These are phyloP conservation scores for Eupithecia centaureata DNA, from an alignment of 2,888 invertebrate species.

Conservation along the genomic window DNA sequence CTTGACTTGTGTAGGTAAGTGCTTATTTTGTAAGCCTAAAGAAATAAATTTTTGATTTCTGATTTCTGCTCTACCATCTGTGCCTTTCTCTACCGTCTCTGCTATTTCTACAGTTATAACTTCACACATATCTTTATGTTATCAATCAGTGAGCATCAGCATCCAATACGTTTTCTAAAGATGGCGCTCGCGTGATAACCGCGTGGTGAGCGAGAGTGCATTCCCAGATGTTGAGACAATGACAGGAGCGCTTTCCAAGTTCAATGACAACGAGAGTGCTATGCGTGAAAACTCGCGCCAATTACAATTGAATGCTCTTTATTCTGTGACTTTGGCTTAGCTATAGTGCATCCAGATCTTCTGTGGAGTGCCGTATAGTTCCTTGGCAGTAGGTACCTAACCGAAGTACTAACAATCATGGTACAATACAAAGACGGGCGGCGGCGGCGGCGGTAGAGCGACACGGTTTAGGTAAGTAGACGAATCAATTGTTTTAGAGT, in stretches of 20 bases:
- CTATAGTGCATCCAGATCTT: not conserved
- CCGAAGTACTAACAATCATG: too few species aligned
- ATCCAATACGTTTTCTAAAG: slow-evolving; percentile 36
- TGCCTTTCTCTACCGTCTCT: not conserved
- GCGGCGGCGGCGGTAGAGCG: too few species aligned
- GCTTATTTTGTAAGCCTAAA: too few species aligned
- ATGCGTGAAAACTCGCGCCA: slow-evolving; percentile 79
- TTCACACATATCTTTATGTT: not conserved
- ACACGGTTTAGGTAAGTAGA: too few species aligned
- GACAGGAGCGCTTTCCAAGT: slow-evolving; percentile 81
- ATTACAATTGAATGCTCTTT: slow-evolving; percentile 51
- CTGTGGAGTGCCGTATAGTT: too few species aligned
- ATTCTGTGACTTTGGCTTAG: slow-evolving; percentile 15
- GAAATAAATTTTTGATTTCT: too few species aligned
- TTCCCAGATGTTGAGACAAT: slow-evolving; percentile 80
- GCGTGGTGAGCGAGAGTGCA: slow-evolving; percentile 78
- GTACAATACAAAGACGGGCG: too few species aligned
- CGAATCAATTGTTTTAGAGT: too few species aligned
- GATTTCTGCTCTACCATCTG: not conserved
- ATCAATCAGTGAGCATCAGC: slow-evolving; percentile 21
- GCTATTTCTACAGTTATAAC: not conserved
- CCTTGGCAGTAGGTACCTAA: too few species aligned
- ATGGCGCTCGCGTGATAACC: slow-evolving; percentile 65
- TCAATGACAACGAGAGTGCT: slow-evolving; percentile 83
- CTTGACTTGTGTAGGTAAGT: too few species aligned